Percentiles rank a stretch among this genome's conserved stretches.
Evolutionary conservation across 2,113 vertebrate species (phyloP).

Genomic region (Cavia porcellus): DNA sequence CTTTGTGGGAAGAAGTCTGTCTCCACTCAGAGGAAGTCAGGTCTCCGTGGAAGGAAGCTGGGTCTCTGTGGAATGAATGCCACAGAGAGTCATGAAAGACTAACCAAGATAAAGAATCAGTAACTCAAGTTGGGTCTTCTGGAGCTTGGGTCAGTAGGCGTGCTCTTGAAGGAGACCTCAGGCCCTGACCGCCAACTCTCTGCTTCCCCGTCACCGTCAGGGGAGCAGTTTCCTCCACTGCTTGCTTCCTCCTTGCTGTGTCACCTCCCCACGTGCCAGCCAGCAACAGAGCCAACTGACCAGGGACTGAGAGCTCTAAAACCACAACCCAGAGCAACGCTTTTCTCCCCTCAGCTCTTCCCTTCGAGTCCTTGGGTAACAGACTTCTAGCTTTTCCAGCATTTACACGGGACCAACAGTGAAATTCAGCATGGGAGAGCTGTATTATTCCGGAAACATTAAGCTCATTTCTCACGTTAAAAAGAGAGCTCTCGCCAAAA

Average conservation of each 20-base stretch:
- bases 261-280: not conserved
- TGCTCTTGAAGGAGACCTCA: too few species aligned
- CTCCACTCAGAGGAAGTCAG: not conserved
- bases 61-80: slow-evolving; percentile 84
- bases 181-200: not conserved
- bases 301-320: not conserved
- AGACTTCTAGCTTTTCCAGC: too few species aligned
- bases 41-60: not conserved
- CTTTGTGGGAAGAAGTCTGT: not conserved
- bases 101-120: slow-evolving; percentile 96
- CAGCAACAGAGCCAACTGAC: not conserved
- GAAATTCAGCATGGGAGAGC: not conserved
- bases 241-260: too few species aligned
- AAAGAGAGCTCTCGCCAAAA: not conserved
- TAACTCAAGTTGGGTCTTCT: slow-evolving; percentile 92
- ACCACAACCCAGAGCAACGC: too few species aligned
- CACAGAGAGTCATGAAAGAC: slow-evolving; percentile 90
- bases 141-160: not conserved
- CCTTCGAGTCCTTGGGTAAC: too few species aligned
- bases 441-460: not conserved
- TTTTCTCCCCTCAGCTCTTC: not conserved
- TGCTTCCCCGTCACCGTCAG: not conserved
- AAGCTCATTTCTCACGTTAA: not conserved
- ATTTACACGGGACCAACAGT: not conserved
- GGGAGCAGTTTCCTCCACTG: not conserved